Evolutionary conservation across 2,888 invertebrate genomes (phyloP).

Genomic region (Drosophila merina): DNA sequence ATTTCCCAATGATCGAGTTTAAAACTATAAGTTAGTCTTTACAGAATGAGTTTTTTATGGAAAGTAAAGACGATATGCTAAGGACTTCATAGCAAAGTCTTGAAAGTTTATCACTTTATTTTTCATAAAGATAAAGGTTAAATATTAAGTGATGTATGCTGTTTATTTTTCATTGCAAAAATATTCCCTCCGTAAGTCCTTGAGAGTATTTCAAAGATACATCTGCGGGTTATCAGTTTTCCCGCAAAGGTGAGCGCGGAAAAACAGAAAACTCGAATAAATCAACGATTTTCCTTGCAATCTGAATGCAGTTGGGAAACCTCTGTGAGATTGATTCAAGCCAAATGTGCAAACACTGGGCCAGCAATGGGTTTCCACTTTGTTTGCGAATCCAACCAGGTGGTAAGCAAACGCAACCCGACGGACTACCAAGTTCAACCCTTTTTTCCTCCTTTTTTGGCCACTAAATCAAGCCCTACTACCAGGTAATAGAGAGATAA

Average conservation of each 20-base stretch:
- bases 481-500: slow-evolving; percentile 72
- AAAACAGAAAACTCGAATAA: not conserved
- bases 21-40: not conserved
- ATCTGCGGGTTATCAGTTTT: not conserved
- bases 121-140: no score
- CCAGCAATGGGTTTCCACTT: slow-evolving; percentile 22
- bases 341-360: slow-evolving; percentile 63
- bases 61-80: not conserved
- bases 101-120: no score
- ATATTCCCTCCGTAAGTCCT: slow-evolving; percentile 1
- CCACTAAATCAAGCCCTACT: slow-evolving; percentile 39
- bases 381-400: slow-evolving; percentile 54
- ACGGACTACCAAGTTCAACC: slow-evolving; percentile 38
- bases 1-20: not conserved
- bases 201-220: not conserved
- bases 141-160: no score
- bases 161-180: not conserved
- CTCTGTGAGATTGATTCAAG: slow-evolving; percentile 54
- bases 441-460: slow-evolving; percentile 38
- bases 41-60: not conserved
- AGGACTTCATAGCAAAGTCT: no score
- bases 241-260: not conserved
- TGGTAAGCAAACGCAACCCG: slow-evolving; percentile 69
- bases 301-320: slow-evolving; percentile 56
- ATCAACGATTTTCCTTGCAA: slow-evolving; percentile 29